Evolutionary conservation across 2,113 vertebrate species (phyloP).

Genomic region (Chloebia gouldiae): DNA sequence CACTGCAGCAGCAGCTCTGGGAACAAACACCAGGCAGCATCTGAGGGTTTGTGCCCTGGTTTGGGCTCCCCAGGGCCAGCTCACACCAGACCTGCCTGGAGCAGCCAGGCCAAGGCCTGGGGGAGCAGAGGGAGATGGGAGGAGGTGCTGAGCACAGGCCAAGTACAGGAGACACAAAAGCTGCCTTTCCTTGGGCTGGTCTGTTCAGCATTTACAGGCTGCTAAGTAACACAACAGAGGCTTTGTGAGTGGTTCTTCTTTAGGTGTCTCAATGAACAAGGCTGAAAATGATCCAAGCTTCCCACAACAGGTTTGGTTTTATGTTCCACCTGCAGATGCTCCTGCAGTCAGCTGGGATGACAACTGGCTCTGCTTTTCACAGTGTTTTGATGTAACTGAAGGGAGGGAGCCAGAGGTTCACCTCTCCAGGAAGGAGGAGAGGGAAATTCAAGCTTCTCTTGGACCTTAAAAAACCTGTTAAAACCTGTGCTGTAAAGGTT

Average conservation of each 20-base stretch:
- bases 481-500: not conserved
- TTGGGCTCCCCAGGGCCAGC: not conserved
- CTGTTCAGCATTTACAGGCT: not conserved
- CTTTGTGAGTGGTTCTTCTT: not conserved
- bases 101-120: not conserved
- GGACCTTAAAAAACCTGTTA: not conserved
- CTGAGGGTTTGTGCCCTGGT: not conserved
- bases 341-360: not conserved
- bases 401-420: not conserved
- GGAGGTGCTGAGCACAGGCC: not conserved
- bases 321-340: not conserved
- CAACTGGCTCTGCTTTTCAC: not conserved
- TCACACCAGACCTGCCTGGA: not conserved
- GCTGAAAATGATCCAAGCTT: not conserved
- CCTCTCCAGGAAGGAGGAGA: not conserved
- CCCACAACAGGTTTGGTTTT: not conserved
- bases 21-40: not conserved
- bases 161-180: not conserved
- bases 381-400: not conserved
- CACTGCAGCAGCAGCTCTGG: not conserved
- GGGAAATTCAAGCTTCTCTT: not conserved
- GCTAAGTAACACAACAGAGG: not conserved
- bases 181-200: not conserved
- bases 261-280: not conserved
- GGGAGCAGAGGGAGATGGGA: not conserved